phyloP scores from a whole-genome alignment of 2,888 invertebrate genomes.

The Netelia melanura region DNA sequence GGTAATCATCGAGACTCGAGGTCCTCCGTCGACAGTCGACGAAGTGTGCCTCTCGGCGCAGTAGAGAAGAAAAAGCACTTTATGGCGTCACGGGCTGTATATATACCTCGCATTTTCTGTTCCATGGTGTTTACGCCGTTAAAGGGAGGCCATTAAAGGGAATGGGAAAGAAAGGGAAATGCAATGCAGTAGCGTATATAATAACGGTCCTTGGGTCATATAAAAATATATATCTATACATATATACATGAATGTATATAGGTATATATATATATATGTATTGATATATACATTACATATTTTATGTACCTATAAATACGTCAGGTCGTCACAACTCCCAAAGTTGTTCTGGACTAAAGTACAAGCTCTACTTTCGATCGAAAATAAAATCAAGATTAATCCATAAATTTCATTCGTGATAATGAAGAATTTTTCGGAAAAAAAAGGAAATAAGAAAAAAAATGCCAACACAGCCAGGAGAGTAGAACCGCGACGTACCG shows the following conservation, averaged over 20 bases:
- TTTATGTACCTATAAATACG: not conserved
- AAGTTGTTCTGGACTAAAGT: no score
- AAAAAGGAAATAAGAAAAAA: no score
- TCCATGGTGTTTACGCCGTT: constrained; percentile 59
- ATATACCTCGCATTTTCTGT: constrained; percentile 54
- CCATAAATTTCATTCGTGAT: no score
- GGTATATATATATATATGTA: not conserved
- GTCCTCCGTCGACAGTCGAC: not conserved
- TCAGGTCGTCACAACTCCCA: no score
- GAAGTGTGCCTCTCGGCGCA: not conserved
- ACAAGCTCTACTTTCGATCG: no score
- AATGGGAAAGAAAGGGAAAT: constrained; percentile 60
- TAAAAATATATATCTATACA: not conserved
- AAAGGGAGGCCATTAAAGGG: constrained; percentile 68
- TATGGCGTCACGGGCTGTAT: constrained; percentile 60
- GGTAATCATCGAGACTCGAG: constrained; percentile 33
- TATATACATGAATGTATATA: not conserved
- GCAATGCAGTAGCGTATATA: constrained; percentile 41
- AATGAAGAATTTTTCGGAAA: no score
- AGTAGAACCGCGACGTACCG: no score
- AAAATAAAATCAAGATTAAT: no score
- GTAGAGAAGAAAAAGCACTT: constrained; percentile 45
- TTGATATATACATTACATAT: not conserved
- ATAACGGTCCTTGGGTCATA: constrained; percentile 18
- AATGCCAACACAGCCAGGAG: no score